These are phyloP conservation scores for Syrista parreyssii DNA, from an alignment of 2,888 invertebrate genomes.

Conservation along the genomic window DNA sequence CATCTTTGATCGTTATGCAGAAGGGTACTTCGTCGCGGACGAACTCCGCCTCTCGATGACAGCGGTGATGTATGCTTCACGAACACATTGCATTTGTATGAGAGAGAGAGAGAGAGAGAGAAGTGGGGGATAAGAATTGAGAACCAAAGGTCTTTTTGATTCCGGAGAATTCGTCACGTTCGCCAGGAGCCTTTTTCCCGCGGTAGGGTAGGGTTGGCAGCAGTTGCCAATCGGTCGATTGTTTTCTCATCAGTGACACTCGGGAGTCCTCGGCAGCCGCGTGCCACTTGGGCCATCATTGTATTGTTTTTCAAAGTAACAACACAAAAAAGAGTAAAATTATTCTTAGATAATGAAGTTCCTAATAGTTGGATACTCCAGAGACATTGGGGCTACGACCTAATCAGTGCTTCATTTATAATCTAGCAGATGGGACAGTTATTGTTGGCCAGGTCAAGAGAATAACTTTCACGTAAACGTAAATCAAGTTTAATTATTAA, in stretches of 20 bases:
- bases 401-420: background rate
- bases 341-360: background rate
- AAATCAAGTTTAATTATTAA: background rate
- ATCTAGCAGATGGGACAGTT: background rate
- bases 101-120: background rate
- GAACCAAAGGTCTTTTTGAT: slow-evolving; percentile 35
- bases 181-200: slow-evolving; percentile 35
- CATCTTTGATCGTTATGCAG: slow-evolving; percentile 41
- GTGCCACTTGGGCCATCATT: background rate
- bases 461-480: background rate
- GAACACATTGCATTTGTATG: background rate
- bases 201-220: slow-evolving; percentile 31
- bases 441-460: background rate
- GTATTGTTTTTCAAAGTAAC: background rate
- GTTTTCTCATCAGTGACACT: slow-evolving; percentile 36
- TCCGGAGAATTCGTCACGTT: slow-evolving; percentile 52
- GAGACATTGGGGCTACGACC: background rate
- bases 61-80: slow-evolving; percentile 23
- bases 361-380: background rate
- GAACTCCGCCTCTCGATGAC: slow-evolving; percentile 42
- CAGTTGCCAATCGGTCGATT: slow-evolving; percentile 25
- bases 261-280: slow-evolving; percentile 37
- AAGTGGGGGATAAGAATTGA: background rate
- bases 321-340: background rate
- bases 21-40: slow-evolving; percentile 32